Base-by-base conservation (phyloP, 2,888 invertebrate species). In the Ariolimax columbianus region DNA sequence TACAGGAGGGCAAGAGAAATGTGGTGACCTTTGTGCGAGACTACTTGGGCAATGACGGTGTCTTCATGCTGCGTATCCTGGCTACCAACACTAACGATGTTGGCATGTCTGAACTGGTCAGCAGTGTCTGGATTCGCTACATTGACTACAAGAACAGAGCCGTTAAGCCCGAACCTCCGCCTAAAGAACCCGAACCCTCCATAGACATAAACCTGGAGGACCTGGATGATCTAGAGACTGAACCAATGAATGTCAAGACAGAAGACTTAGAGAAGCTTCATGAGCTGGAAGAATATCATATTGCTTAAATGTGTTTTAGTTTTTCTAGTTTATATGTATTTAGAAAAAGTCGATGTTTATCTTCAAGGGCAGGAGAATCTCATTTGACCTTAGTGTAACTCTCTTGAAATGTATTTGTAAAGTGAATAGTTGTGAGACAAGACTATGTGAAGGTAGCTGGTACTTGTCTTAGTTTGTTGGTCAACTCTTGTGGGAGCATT, bases 61-160 rank as follows among this genome's bases (percentile, higher is more conserved):
- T 86, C 36, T 87, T 87, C 68, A n/a, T 87, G 17, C 79, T 87
- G 47, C 83, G 87, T 17, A 87, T 87, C 66, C 79, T 87, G n/a
- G 84, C 87, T 23, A 77, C 78, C 63, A 87, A 87, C 77, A 86
- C 86, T 59, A 87, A 87, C 36, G 87, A 87, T 43, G 86, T 87
- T 23, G 84, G 82, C 40, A 84, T 87, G 75, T 43, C 87, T 17
- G 82, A 86, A 36, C 70, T 87, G 75, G 77, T 87, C 47, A 63
- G 77, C 59, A 81, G 75, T 38, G 63, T 87, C 23, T 87, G 87
- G 87, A 63, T 43, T 19, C 84, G 87, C 72, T 87, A 66, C 47
- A 72, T 72, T 19, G 55, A 77, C 63, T 85, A 85, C 70, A 33
- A 78, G 23, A 77, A 73, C n/a, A 73, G 55, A 30, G 77, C 81